phyloP scores from a whole-genome alignment of 2,797 vertebrate species.

The Silurus lanzhouensis region DNA sequence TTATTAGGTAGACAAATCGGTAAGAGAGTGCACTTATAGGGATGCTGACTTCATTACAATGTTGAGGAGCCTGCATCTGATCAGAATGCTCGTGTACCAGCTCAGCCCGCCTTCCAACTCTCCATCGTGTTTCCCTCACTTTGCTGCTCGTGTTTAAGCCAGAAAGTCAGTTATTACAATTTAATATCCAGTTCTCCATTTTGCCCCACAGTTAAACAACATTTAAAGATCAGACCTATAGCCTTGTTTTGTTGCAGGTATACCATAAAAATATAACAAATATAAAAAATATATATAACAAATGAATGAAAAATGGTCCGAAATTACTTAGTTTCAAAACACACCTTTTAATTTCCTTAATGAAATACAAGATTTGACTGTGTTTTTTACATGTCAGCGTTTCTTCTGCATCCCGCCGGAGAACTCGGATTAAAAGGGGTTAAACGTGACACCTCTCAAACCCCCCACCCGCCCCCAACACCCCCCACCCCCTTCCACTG shows the following conservation, averaged over 20 bases:
- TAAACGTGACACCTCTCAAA: constrained; percentile 79
- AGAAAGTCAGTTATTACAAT: not conserved
- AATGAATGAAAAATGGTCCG: not conserved
- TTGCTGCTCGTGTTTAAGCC: not conserved
- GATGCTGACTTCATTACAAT: constrained; percentile 77
- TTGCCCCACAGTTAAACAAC: not conserved
- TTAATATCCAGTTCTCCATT: not conserved
- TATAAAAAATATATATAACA: not conserved
- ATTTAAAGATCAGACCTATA: not conserved
- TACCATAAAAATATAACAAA: not conserved
- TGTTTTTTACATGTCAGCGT: constrained; percentile 71
- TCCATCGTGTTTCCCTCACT: constrained; percentile 60
- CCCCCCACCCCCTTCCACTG: constrained; percentile 55
- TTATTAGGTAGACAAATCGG: constrained; percentile 64
- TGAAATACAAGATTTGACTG: constrained; percentile 62
- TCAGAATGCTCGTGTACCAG: constrained; percentile 66
- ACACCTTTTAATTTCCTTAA: constrained; percentile 46
- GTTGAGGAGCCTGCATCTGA: constrained; percentile 69
- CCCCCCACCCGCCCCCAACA: too few relatives aligned
- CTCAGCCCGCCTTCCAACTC: constrained; percentile 71
- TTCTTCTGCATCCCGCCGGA: constrained; percentile 78
- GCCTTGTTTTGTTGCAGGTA: not conserved
- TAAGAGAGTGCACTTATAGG: constrained; percentile 69
- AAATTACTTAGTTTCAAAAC: not conserved
- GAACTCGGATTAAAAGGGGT: constrained; percentile 87